phyloP scores from a whole-genome alignment of 2,113 vertebrate species.

The Cygnus atratus region DNA sequence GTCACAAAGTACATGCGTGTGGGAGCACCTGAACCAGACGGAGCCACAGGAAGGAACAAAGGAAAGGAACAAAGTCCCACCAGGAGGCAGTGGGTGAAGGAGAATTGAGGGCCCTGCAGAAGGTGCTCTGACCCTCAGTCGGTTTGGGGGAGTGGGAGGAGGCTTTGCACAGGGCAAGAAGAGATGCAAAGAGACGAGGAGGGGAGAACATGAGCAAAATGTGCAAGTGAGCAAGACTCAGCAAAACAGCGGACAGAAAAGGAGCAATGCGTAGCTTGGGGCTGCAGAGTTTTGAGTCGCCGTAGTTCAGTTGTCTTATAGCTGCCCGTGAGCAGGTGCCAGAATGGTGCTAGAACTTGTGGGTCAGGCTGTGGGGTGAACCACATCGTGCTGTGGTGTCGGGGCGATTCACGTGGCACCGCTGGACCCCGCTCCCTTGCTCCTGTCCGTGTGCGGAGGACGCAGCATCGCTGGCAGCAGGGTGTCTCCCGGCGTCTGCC shows the following conservation, averaged over 20 bases:
- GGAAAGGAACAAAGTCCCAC: background rate
- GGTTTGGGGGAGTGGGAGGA: background rate
- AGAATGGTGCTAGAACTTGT: background rate
- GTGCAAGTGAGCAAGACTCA: background rate
- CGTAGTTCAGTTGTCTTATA: background rate
- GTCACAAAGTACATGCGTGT: background rate
- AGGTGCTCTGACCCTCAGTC: background rate
- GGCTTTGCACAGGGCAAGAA: background rate
- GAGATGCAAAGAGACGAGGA: background rate
- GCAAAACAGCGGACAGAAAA: background rate
- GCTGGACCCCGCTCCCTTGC: background rate
- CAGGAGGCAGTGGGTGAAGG: background rate
- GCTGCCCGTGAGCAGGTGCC: background rate
- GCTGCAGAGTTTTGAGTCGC: background rate
- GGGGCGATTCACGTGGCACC: background rate
- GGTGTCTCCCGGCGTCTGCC: background rate
- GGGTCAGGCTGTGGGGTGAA: background rate
- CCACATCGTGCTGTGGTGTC: background rate
- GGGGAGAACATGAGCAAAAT: background rate
- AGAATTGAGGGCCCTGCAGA: background rate
- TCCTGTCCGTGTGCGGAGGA: fast-evolving
- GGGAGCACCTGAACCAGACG: background rate
- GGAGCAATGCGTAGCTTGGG: fast-evolving
- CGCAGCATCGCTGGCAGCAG: background rate
- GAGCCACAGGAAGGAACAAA: background rate